phyloP scores from a whole-genome alignment of 2,888 invertebrate genomes.

The Formica aserva region DNA sequence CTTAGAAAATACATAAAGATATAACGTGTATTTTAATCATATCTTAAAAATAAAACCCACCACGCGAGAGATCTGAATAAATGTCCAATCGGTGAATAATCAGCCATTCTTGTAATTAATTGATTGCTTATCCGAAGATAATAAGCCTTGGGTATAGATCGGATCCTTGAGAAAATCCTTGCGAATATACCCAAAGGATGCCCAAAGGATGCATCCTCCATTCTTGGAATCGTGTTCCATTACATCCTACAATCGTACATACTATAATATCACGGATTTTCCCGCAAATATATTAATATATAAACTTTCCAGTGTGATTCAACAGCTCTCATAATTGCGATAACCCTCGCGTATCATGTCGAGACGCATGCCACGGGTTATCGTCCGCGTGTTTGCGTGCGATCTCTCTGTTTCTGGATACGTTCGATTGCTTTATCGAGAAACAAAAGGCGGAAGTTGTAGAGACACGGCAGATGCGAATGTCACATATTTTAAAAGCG shows the following conservation, averaged over 20 bases:
- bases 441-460: slow-evolving; percentile 1
- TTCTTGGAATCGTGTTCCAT: background rate
- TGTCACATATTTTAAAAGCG: too few relatives aligned
- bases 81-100: background rate
- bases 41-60: background rate
- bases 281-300: background rate
- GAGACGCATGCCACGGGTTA: slow-evolving; percentile 44
- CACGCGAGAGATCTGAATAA: background rate
- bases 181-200: background rate
- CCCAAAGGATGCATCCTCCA: background rate
- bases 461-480: background rate
- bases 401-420: background rate
- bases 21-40: background rate
- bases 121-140: background rate
- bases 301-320: slow-evolving; percentile 40
- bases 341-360: slow-evolving; percentile 49
- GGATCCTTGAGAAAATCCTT: background rate
- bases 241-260: background rate
- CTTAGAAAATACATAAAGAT: background rate
- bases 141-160: background rate
- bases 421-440: background rate
- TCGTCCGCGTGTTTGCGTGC: slow-evolving; percentile 31
- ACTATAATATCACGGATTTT: background rate
- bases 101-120: background rate
- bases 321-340: slow-evolving; percentile 38